phyloP scores from a whole-genome alignment of 2,888 invertebrate species.

The Parasteatoda lunata region DNA sequence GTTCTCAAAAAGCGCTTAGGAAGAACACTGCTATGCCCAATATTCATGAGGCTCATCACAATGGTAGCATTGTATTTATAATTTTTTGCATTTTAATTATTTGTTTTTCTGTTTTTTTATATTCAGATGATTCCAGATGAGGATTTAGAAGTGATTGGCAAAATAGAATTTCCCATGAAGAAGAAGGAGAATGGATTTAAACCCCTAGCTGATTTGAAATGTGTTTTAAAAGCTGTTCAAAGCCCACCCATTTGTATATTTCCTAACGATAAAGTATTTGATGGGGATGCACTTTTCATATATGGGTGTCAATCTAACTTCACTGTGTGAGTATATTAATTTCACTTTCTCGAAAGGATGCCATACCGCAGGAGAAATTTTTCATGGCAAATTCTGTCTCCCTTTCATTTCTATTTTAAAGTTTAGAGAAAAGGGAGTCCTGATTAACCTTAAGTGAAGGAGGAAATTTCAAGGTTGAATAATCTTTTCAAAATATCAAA shows the following conservation, averaged over 20 bases:
- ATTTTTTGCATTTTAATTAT: background rate
- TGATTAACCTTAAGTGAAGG: background rate
- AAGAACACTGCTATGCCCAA: no score
- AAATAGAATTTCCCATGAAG: constrained; percentile 46
- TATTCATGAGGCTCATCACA: no score
- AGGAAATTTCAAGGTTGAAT: background rate
- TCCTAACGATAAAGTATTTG: constrained; percentile 14
- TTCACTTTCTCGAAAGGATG: background rate
- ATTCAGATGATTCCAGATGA: constrained; percentile 63
- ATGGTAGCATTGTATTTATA: background rate
- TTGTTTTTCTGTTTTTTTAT: background rate
- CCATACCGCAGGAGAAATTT: no score
- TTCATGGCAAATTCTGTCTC: no score
- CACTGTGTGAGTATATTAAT: constrained; percentile 44
- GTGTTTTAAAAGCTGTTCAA: constrained; percentile 33
- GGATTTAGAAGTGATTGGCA: constrained; percentile 47
- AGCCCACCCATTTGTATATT: constrained; percentile 37
- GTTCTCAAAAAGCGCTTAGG: no score
- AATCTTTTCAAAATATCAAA: no score
- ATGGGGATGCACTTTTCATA: constrained; percentile 35
- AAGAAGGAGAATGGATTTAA: constrained; percentile 45
- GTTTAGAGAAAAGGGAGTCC: background rate
- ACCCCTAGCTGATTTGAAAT: constrained; percentile 34
- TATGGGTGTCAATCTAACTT: constrained; percentile 56
- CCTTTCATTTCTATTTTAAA: background rate